Base-by-base conservation (phyloP, 2,888 invertebrate genomes). In the Agonopterix subpropinquella region DNA sequence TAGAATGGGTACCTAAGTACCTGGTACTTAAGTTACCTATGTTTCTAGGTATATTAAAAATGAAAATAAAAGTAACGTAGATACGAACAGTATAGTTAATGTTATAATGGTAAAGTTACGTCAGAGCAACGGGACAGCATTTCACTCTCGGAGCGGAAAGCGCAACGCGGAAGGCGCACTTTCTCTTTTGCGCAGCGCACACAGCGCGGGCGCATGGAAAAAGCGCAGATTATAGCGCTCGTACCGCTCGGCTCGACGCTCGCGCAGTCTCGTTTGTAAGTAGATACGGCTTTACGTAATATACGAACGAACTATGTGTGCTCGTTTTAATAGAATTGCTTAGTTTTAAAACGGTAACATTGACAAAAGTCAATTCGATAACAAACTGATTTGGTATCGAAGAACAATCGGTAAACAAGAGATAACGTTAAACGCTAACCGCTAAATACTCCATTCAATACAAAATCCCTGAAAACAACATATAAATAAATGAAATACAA, bases 91-190 rank as follows among this genome's bases (percentile, higher is more conserved):
- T 28, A 28, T 28, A 28, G 28, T 5, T 28, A 28, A 28, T 28
- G 28, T 28, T 28, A 28, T 28, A 28, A 28, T 28, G 28, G 28
- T 28, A 28, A 28, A 54, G 65, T 88, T 86, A 83, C 87, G 85
- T 87, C 84, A 85, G 64, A 63, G 72, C 68, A 80, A 85, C 85
- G 85, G 87, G 86, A 86, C 84, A 81, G 73, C 85, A 85, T 85
- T 86, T 86, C 86, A 86, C 86, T 87, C 84, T 86, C 84, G 63
- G 67, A 68, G 80, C 86, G 86, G 84, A 84, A 86, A 85, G 82
- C 79, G 79, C 84, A 77, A 83, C 76, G 85, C 85, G 86, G 87
- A 87, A 87, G 80, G 75, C 76, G 61, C 73, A 86, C 87, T 87
- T 87, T 87, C 87, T 86, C 86, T 88, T 87, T 84, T 83, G 80